Evolutionary conservation across 2,888 invertebrate species (phyloP).

Genomic region (Norana najaformis): DNA sequence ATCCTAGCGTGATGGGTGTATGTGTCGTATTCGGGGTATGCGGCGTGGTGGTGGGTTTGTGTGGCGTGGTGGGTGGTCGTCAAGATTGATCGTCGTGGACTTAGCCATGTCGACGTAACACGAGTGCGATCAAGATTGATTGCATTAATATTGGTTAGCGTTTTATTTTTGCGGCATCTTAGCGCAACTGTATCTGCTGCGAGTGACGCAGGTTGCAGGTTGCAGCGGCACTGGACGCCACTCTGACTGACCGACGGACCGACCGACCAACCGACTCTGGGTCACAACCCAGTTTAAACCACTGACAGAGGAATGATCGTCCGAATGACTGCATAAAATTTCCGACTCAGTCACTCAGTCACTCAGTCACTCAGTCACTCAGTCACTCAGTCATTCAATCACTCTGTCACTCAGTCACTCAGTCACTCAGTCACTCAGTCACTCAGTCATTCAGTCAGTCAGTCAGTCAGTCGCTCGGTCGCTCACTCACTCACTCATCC

Average conservation of each 20-base stretch:
- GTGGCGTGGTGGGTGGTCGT: not conserved
- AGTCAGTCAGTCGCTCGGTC: no score
- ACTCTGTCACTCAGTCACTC: no score
- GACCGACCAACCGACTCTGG: not conserved
- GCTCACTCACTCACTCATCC: no score
- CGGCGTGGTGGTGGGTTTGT: no score
- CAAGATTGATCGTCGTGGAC: not conserved
- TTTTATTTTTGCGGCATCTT: not conserved
- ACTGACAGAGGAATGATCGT: no score
- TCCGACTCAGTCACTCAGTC: no score
- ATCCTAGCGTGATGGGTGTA: not conserved
- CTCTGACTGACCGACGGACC: no score
- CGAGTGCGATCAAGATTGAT: not conserved
- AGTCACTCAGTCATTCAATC: no score
- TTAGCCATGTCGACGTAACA: not conserved
- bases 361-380: no score
- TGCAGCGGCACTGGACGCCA: not conserved
- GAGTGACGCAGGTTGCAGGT: not conserved
- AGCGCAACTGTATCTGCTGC: not conserved
- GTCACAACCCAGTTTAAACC: not conserved
- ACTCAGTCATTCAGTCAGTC: no score
- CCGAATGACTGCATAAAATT: no score
- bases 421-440: no score
- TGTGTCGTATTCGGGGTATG: not conserved
- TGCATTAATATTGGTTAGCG: slow-evolving; percentile 5